These are phyloP conservation scores for Orchesella flavescens DNA, from an alignment of 2,888 invertebrate species.

Conservation along the genomic window DNA sequence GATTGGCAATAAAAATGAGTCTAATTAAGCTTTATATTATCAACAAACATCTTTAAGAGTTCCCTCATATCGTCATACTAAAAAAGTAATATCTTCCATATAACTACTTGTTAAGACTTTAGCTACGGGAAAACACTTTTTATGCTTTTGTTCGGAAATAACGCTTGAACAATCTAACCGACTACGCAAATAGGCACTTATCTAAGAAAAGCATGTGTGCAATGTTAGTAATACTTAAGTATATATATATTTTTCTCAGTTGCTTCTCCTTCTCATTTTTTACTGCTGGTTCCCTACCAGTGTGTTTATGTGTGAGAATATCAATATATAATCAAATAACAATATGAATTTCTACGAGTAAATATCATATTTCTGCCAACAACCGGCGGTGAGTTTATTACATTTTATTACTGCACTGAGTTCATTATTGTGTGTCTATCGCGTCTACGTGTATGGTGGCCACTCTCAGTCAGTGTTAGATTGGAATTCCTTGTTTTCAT, in stretches of 20 bases:
- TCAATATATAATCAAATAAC: conserved; percentile 45
- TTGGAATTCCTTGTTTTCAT: conserved; percentile 14
- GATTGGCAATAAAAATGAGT: conserved; percentile 57
- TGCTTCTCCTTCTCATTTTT: conserved; percentile 1
- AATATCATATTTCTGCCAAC: conserved; percentile 58
- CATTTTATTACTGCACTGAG: conserved; percentile 49
- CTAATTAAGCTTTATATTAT: conserved; percentile 57
- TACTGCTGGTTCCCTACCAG: conserved; percentile 46
- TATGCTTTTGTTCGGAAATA: conserved; percentile 30
- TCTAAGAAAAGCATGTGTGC: too few relatives aligned
- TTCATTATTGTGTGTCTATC: conserved; percentile 48
- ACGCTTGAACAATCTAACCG: conserved; percentile 1
- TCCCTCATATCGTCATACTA: neutral
- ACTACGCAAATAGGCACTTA: neutral
- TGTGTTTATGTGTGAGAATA: conserved; percentile 63
- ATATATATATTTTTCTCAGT: too few relatives aligned
- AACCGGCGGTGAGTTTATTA: conserved; percentile 55
- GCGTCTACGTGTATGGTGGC: too few relatives aligned
- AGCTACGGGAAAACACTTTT: neutral
- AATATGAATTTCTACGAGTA: conserved; percentile 32
- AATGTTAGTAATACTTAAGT: too few relatives aligned
- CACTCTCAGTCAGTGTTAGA: neutral
- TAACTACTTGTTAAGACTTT: too few relatives aligned
- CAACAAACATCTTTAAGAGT: conserved; percentile 19
- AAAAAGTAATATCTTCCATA: neutral